Percentiles rank a stretch among this genome's conserved stretches.
Evolutionary conservation across 1,140 invertebrate genomes (phyloP).

Genomic region (Holotrichia oblita): DNA sequence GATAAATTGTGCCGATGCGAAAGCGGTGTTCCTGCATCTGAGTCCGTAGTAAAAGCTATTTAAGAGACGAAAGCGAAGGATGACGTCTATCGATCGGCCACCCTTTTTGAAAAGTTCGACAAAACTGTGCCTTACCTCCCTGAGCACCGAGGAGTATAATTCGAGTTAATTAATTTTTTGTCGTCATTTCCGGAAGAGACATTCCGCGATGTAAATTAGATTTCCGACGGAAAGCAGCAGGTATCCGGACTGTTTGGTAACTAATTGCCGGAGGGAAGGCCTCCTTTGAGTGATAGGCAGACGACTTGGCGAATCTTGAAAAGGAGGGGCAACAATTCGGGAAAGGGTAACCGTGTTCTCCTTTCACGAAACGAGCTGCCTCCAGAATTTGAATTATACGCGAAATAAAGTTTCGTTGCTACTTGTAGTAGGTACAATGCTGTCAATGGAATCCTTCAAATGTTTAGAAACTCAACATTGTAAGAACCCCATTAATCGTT

Average conservation of each 20-base stretch:
- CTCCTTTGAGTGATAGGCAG: slow-evolving; percentile 29
- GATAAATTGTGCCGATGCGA: slow-evolving; percentile 17
- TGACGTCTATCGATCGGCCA: slow-evolving; percentile 4
- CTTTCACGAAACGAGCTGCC: neutral
- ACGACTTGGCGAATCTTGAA: slow-evolving; percentile 26
- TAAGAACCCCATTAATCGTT: neutral
- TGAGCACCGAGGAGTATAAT: slow-evolving; percentile 16
- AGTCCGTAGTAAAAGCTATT: neutral
- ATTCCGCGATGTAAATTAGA: slow-evolving; percentile 36
- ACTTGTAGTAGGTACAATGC: neutral
- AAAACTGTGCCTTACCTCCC: slow-evolving; percentile 24
- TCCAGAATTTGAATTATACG: slow-evolving; percentile 2
- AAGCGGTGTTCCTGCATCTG: neutral
- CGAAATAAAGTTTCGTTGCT: slow-evolving; percentile 4
- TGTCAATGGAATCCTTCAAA: slow-evolving; percentile 6
- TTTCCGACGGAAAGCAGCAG: slow-evolving; percentile 30
- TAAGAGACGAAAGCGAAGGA: neutral
- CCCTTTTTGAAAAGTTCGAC: slow-evolving; percentile 8
- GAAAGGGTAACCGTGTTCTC: neutral
- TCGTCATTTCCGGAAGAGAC: slow-evolving; percentile 32
- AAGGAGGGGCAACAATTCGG: neutral
- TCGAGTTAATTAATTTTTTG: slow-evolving; percentile 36
- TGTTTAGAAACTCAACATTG: neutral
- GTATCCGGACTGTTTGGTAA: slow-evolving; percentile 31
- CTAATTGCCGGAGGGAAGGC: slow-evolving; percentile 31